Percentiles rank a stretch among this genome's conserved stretches.
Evolutionary conservation across 2,888 invertebrate genomes (phyloP).

Genomic region (Dioctria rufipes): DNA sequence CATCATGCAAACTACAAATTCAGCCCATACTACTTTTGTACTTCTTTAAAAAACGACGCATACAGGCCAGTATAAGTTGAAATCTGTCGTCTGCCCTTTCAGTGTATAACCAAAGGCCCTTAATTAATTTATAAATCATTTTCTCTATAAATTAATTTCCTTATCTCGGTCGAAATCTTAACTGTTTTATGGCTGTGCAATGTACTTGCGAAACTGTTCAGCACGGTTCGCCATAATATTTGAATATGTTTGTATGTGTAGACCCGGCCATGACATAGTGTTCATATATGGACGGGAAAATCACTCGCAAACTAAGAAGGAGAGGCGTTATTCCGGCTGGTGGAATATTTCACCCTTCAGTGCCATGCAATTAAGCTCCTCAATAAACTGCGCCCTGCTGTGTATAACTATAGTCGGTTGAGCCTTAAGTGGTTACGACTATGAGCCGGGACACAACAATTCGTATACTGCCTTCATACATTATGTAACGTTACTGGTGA

Average conservation of each 20-base stretch:
- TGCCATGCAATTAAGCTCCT: constrained; percentile 34
- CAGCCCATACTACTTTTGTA: background rate
- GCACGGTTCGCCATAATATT: background rate
- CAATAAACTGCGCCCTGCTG: background rate
- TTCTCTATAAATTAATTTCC: constrained; percentile 58
- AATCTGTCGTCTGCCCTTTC: constrained; percentile 30
- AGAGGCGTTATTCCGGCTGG: constrained; percentile 5
- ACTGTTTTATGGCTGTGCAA: constrained; percentile 53
- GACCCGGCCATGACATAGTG: too few relatives aligned
- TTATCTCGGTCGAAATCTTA: constrained; percentile 54
- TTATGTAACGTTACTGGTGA: background rate
- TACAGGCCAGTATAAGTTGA: background rate
- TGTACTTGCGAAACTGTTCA: constrained; percentile 18
- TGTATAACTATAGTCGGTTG: constrained; percentile 10
- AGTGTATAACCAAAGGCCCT: constrained; percentile 3
- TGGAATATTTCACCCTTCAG: constrained; percentile 41
- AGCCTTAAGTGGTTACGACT: constrained; percentile 31
- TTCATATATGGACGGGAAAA: background rate
- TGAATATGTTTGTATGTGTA: too few relatives aligned
- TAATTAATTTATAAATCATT: constrained; percentile 59
- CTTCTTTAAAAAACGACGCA: too few relatives aligned
- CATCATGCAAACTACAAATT: constrained; percentile 27
- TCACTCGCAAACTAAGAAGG: constrained; percentile 14
- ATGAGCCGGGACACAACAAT: background rate
- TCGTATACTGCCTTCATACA: background rate